Base-by-base conservation (phyloP, 1,140 invertebrate genomes). In the Mya arenaria region DNA sequence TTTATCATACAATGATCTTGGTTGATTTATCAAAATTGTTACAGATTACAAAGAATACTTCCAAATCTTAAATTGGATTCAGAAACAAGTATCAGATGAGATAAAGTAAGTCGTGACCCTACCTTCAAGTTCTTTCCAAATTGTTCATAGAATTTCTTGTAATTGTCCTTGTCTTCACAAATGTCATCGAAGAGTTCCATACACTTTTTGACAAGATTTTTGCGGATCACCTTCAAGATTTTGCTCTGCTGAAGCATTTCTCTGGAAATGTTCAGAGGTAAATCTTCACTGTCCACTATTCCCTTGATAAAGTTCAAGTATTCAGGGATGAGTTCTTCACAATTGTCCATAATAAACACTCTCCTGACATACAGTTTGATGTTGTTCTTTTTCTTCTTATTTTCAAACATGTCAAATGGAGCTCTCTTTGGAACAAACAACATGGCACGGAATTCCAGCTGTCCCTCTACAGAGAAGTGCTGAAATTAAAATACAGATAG, bases 321-420 rank as follows among this genome's bases (percentile, higher is more conserved):
- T 90, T 99, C 98, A 0, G 99, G 99, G 90, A 99, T 99, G 15
- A 99, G 94, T 86, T 99, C 98, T 92, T 99, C 98, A 91, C 98
- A 99, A 93, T 99, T 99, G 93, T 99, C 99, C 98, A 99, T 99
- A 92, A 99, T 99, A 94, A 99, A 99, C 0, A 99, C 98, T 85
- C 98, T 94, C 72, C 98, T 94, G 0, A 99, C 98, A 88, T 99
- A 99, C 86, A 99, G 92, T 90, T 99, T 99, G 89, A 99, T 99
- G 94, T 99, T 98, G 93, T 99, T 99, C 94, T 98, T 99, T 90
- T 97, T 96, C 93, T 99, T 99, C 93, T 98, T 98, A 93, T 99
- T 99, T 90, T 99, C 98, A 87, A 99, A 99, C 32, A 99, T 94
- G 94, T 99, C 98, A 92, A 99, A 99, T 52, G 99, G 98, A 55